Evolutionary conservation across 2,888 invertebrate genomes (phyloP).

Genomic region (Lathronympha strigana): DNA sequence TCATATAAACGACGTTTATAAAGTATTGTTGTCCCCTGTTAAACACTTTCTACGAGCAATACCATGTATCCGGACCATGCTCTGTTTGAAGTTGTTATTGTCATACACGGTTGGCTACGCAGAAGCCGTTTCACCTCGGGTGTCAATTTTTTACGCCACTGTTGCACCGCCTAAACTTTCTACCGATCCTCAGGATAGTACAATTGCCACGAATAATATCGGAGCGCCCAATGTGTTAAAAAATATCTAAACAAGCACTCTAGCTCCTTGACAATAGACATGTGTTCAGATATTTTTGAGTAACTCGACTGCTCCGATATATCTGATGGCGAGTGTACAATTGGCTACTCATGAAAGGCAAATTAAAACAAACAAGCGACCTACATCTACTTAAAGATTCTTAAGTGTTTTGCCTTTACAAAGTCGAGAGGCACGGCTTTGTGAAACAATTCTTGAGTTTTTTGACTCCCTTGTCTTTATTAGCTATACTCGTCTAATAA

Average conservation of each 20-base stretch:
- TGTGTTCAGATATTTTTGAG: no score
- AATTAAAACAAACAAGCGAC: slow-evolving; percentile 35
- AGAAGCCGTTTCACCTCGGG: slow-evolving; percentile 46
- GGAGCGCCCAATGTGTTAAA: no score
- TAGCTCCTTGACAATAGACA: no score
- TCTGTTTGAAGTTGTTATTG: slow-evolving; percentile 34
- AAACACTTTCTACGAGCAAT: slow-evolving; percentile 30
- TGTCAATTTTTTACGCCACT: slow-evolving; percentile 53
- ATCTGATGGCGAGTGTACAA: no score
- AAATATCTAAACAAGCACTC: no score
- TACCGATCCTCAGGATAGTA: slow-evolving; percentile 42
- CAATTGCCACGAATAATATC: no score
- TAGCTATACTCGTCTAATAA: not conserved
- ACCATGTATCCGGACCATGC: slow-evolving; percentile 31
- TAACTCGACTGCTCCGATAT: no score
- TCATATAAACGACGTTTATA: no score
- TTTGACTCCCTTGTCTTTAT: not conserved
- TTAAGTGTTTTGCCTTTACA: slow-evolving; percentile 30
- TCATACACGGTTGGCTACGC: slow-evolving; percentile 38
- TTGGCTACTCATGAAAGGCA: slow-evolving; percentile 34
- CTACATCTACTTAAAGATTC: slow-evolving; percentile 25
- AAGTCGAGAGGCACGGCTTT: slow-evolving; percentile 8
- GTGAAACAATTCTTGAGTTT: slow-evolving; percentile 4
- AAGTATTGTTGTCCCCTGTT: slow-evolving; percentile 1
- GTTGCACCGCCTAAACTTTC: slow-evolving; percentile 49